phyloP scores from a whole-genome alignment of 2,113 vertebrate species.

The Eleginops maclovinus region DNA sequence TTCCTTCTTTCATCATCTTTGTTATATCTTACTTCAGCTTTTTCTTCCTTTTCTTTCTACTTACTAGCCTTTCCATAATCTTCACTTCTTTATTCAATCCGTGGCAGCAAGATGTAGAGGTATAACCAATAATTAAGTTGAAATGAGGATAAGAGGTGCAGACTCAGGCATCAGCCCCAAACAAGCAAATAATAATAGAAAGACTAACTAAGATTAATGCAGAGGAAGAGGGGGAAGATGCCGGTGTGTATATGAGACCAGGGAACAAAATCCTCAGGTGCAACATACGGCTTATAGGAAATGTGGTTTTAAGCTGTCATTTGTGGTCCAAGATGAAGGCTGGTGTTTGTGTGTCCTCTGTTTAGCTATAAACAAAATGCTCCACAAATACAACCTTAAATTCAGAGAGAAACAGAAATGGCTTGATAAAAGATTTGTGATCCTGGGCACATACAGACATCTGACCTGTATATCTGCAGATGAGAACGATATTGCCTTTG shows the following conservation, averaged over 20 bases:
- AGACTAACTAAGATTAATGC: background rate
- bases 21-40: background rate
- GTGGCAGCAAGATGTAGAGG: background rate
- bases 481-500: constrained; percentile 20
- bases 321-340: background rate
- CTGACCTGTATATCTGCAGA: constrained; percentile 9
- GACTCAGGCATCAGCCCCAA: background rate
- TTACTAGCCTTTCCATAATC: background rate
- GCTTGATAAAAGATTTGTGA: background rate
- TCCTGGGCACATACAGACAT: background rate
- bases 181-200: background rate
- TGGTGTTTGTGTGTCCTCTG: background rate
- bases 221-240: background rate
- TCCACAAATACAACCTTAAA: background rate
- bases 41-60: background rate
- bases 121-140: background rate
- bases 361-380: background rate
- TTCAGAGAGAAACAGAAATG: background rate
- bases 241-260: background rate
- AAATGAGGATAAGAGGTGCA: background rate
- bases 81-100: background rate
- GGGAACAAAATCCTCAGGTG: background rate
- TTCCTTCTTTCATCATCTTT: background rate
- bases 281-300: background rate
- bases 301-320: background rate